Conservation (phyloP, 2,113 vertebrate species). For the Verasper variegatus region DNA sequence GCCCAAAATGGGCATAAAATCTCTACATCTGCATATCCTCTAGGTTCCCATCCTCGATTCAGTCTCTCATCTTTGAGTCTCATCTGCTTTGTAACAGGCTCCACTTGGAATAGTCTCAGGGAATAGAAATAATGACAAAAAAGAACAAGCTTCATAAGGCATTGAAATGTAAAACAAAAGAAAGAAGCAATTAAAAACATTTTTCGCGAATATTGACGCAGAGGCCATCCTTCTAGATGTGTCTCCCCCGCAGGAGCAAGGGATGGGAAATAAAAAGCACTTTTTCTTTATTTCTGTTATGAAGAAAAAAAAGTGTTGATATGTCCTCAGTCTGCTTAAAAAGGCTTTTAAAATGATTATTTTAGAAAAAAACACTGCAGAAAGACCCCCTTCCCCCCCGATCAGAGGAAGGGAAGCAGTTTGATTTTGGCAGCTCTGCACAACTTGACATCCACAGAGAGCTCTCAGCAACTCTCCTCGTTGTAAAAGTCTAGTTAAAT, state of each 20-base stretch:
- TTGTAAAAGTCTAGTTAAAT: slow-evolving; percentile 82
- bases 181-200: slow-evolving; percentile 81
- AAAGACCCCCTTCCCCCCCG: slow-evolving; percentile 67
- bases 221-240: slow-evolving; percentile 81
- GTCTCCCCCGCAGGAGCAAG: slow-evolving; percentile 76
- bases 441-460: slow-evolving; percentile 84
- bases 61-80: slow-evolving; percentile 72
- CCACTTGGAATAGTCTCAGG: slow-evolving; percentile 73
- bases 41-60: slow-evolving; percentile 63
- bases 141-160: slow-evolving; percentile 83
- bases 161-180: slow-evolving; percentile 80
- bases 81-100: slow-evolving; percentile 60
- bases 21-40: slow-evolving; percentile 71
- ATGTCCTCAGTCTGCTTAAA: slow-evolving; percentile 82
- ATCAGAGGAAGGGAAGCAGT: slow-evolving; percentile 76
- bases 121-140: slow-evolving; percentile 77
- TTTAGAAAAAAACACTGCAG: slow-evolving; percentile 84
- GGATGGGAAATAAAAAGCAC: slow-evolving; percentile 86
- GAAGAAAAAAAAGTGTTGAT: slow-evolving; percentile 81
- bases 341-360: slow-evolving; percentile 87
- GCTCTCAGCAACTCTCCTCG: slow-evolving; percentile 74
- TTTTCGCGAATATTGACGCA: slow-evolving; percentile 69
- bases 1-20: slow-evolving; percentile 69
- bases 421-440: slow-evolving; percentile 87
- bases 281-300: slow-evolving; percentile 81